Conservation (phyloP, 2,113 vertebrate genomes). For the Diphyllodes magnificus region DNA sequence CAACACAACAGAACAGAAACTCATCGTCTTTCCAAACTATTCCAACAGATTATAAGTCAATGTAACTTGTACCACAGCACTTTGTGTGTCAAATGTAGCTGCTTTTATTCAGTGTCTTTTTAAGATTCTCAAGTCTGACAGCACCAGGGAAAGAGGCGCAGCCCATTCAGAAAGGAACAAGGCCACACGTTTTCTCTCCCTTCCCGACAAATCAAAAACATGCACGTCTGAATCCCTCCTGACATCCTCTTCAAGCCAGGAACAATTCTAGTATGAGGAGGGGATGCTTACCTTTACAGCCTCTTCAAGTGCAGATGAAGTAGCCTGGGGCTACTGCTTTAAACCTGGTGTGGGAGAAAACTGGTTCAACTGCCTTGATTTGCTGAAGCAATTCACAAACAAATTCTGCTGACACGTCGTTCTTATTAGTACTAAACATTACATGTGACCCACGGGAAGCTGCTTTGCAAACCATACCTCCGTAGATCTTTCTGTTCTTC, state of each 20-base stretch:
- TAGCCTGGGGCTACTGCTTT: background rate
- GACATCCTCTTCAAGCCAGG: background rate
- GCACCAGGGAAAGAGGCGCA: background rate
- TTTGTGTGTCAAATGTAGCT: background rate
- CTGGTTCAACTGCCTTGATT: background rate
- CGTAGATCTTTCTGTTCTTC: slow-evolving; percentile 88
- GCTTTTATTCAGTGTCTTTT: background rate
- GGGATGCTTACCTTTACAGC: background rate
- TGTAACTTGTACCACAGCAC: background rate
- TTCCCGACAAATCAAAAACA: background rate
- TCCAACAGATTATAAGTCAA: background rate
- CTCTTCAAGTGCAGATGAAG: background rate
- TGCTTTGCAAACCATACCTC: slow-evolving; percentile 75
- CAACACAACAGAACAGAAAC: background rate
- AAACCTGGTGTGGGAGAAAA: background rate
- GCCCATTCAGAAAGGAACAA: background rate
- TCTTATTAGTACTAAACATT: background rate
- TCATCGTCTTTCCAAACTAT: background rate
- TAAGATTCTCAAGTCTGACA: background rate
- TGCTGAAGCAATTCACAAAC: background rate
- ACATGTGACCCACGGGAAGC: background rate
- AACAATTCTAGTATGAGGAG: background rate
- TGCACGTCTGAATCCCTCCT: background rate
- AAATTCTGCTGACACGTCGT: background rate
- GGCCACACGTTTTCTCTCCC: fast-evolving